Base-by-base conservation (phyloP, 2,888 invertebrate species). In the Platypus cylindrus region DNA sequence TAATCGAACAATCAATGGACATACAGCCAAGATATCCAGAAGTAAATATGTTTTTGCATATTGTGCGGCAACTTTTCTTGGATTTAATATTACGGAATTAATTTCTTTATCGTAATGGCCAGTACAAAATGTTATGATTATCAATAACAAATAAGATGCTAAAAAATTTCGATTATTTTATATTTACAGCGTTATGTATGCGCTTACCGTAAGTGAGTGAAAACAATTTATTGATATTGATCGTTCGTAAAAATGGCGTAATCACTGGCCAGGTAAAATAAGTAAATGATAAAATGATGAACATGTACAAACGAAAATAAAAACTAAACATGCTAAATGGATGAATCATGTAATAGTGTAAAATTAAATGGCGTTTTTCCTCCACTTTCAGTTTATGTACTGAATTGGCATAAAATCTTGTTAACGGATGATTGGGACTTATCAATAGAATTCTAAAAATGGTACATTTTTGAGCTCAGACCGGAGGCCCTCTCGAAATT, bases 291-390 rank as follows among this genome's bases (percentile, higher is more conserved):
- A 36, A 16, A 25, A 30, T 11, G 3, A 30, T 4, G 1, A 18
- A n/a, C 14, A 23, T 23, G 15, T 12, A 16, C 9, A 38, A 17
- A 11, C 34, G 13, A 20, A 31, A 38, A 17, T 20, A 15, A 15
- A 40, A 25, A 11, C 20, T 12, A 15, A 40, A 40, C 30, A 40
- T 30, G 23, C 40, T 40, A 3, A 40, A 23, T 9, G 40, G 40
- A 28, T 40, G 40, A 30, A 40, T 40, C 33, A 40, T 36, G 17
- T 22, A 14, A 13, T 32, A 33, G 15, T 32, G 17, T n/a, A 25
- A 9, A 3, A 40, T 18, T 9, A 40, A 30, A 20, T 40, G 40
- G 2, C 23, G 3, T 34, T 26, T 36, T 26, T 40, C 36, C 14
- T 36, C 40, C 9, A 20, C n/a, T 17, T 22, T 29, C 9, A 40